Percentiles rank a stretch among this genome's conserved stretches.
These are phyloP conservation scores for Colostygia pectinataria DNA, from an alignment of 2,888 invertebrate genomes.

Conservation along the genomic window DNA sequence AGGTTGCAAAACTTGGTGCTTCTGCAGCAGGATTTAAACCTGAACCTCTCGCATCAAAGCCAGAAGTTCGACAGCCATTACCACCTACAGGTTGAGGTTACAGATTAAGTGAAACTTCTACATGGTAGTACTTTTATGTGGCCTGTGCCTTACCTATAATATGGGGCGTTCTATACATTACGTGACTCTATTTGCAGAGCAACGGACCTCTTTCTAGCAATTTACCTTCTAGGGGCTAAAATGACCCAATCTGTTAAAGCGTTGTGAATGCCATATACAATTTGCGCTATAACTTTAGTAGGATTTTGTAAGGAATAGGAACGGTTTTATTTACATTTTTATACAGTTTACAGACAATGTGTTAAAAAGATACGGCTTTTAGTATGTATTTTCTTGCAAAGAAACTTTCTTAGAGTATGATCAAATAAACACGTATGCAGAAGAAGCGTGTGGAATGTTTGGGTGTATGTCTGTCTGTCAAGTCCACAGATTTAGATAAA, in stretches of 20 bases:
- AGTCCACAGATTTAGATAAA: no score
- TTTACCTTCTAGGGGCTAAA: constrained; percentile 61
- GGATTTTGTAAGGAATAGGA: constrained; percentile 37
- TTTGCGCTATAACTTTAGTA: constrained; percentile 49
- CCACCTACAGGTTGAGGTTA: no score
- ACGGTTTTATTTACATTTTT: constrained; percentile 41
- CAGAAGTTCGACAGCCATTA: no score
- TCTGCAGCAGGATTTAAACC: no score
- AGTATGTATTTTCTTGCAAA: no score
- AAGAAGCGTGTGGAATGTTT: no score
- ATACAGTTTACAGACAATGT: constrained; percentile 17
- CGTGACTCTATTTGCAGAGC: constrained; percentile 74
- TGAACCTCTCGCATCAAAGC: no score
- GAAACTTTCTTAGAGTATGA: no score
- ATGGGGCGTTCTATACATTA: constrained; percentile 62
- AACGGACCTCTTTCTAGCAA: constrained; percentile 62
- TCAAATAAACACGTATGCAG: no score
- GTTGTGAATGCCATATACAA: constrained; percentile 54
- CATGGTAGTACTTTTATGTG: constrained; percentile 18
- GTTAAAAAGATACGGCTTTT: no score
- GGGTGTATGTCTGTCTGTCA: no score
- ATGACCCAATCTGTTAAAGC: constrained; percentile 60
- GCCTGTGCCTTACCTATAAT: constrained; percentile 45
- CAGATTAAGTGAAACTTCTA: constrained; percentile 11
- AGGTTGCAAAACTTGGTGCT: no score